Evolutionary conservation across 2,888 invertebrate species (phyloP), one percentile per base, ranked within the genome.

Genomic region (Blera fallax): DNA sequence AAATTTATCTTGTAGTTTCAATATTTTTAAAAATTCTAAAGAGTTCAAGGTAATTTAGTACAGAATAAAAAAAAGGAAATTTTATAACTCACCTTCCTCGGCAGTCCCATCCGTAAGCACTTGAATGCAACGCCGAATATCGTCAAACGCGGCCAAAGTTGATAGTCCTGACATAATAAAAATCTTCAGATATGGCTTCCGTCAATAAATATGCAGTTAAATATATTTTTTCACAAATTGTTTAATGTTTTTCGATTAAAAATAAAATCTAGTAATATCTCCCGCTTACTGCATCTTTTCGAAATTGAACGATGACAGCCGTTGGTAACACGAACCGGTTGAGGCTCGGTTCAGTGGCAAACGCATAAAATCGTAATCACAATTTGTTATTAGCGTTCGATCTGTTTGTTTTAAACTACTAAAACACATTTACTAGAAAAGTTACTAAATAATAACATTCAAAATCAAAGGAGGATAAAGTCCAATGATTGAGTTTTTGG

Each of bases 21-120:
- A 93, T 89, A 97, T 96, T 81, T 94, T 94, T 52, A 95, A 90
- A 90, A 97, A 96, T 92, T 95, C 97, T 97, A 88, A 8, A 65
- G 65, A n/a, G n/a, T n/a, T 34, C 3, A 50, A 11, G 78, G 83
- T 8, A 43, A 10, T 14, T 32, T 14, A 16, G 40, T 56, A 45
- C 27, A 8, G 16, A 2, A 16, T 16, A 16, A 8, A 43, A 21
- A 11, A 4, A 11, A 7, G 5, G 7, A 21, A 50, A 62, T 32
- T 32, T 24, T 8, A 43, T 11, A 29, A 45, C 58, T 62, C 24
- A 95, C 95, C 94, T 93, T 95, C 95, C 92, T 95, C 95, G 16
- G 95, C 94, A 1, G 94, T 93, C 88, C 94, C 95, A 88, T 95
- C 95, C 74, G 94, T 94, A 52, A 95, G 92, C 56, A 95, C 94